Evolutionary conservation across 2,888 invertebrate genomes (phyloP).

Genomic region (Diachrysia chrysitis): DNA sequence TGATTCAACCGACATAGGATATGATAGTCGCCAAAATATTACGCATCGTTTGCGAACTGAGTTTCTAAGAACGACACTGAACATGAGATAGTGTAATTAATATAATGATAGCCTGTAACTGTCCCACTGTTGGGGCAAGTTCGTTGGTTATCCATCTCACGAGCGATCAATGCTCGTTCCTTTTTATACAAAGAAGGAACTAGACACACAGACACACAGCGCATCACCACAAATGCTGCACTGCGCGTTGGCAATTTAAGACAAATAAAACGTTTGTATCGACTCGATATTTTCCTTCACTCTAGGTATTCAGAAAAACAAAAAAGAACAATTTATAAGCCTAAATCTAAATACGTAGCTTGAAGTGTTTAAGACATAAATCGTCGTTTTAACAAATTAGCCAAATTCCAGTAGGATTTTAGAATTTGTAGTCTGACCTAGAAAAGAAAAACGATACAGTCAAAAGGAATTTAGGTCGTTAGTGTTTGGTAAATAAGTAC

Average conservation of each 20-base stretch:
- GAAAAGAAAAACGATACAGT: not conserved
- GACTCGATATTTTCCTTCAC: not conserved
- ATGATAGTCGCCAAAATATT: constrained; percentile 11
- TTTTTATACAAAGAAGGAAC: no score
- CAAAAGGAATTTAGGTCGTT: not conserved
- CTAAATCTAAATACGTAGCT: not conserved
- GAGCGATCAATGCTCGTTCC: no score
- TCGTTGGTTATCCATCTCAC: not conserved
- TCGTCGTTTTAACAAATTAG: not conserved
- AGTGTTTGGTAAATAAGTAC: not conserved
- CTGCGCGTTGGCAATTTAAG: no score
- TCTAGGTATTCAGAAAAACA: not conserved
- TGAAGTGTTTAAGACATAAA: constrained; percentile 12
- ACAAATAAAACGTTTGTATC: no score
- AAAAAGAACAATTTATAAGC: not conserved
- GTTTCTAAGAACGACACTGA: constrained; percentile 13
- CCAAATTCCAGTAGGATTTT: constrained; percentile 11
- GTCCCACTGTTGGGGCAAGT: not conserved
- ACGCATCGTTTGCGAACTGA: constrained; percentile 30
- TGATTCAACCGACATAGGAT: constrained; percentile 42
- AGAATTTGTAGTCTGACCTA: constrained; percentile 3
- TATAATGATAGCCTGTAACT: constrained; percentile 34
- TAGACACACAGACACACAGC: no score
- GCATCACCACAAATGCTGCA: no score
- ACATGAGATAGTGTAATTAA: not conserved